These are phyloP conservation scores for Keiferia lycopersicella DNA, from an alignment of 2,888 invertebrate species.

Conservation along the genomic window DNA sequence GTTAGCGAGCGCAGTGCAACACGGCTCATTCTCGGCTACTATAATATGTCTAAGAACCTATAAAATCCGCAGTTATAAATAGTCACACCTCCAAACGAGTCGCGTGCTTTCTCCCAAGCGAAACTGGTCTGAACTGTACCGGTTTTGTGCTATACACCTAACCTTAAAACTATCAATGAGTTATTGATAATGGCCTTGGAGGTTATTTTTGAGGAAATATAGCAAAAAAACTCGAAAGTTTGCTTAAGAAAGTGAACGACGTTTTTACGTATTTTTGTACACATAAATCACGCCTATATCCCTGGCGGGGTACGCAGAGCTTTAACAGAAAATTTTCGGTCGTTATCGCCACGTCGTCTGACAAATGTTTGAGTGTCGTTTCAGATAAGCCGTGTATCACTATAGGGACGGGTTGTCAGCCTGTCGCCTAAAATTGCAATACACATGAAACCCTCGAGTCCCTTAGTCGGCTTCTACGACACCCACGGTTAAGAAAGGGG, in stretches of 20 bases:
- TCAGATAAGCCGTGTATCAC: no score
- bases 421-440: no score
- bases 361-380: no score
- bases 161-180: constrained; percentile 2
- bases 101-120: neutral
- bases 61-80: neutral
- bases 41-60: neutral
- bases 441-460: no score
- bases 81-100: neutral
- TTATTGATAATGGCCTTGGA: neutral
- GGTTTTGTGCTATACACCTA: neutral
- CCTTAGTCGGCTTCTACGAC: neutral
- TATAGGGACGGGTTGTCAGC: no score
- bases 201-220: neutral
- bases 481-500: neutral
- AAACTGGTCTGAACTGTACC: neutral
- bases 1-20: no score
- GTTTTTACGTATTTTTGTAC: no score
- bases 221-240: neutral
- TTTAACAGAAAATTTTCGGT: neutral
- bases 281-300: neutral
- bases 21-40: no score
- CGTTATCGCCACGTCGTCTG: no score
- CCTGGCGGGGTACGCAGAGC: neutral
- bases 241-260: no score